Evolutionary conservation across 2,888 invertebrate species (phyloP).

Genomic region (Smittia sp.): DNA sequence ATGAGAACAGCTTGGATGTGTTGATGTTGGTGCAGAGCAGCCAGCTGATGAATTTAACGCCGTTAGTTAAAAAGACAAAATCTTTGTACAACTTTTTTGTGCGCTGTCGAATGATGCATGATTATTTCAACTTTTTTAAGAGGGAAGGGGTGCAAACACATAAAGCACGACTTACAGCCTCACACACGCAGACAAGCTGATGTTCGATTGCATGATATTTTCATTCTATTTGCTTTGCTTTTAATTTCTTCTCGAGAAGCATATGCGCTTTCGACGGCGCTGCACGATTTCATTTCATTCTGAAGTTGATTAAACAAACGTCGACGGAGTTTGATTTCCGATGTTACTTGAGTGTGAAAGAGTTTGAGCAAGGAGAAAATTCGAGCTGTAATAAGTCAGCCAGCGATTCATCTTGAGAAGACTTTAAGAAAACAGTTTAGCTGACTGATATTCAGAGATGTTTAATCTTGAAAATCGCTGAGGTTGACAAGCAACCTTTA

Average conservation of each 20-base stretch:
- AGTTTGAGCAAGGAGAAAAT: no score
- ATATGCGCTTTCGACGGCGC: background rate
- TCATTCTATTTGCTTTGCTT: slow-evolving; percentile 40
- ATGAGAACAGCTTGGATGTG: background rate
- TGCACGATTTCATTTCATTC: no score
- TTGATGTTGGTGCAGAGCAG: background rate
- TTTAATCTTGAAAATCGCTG: no score
- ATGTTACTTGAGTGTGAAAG: no score
- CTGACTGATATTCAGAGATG: no score
- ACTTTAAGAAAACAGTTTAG: no score
- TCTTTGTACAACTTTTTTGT: slow-evolving; percentile 34
- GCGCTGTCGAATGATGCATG: slow-evolving; percentile 26
- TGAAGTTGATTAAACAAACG: no score
- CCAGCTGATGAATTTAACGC: slow-evolving; percentile 41
- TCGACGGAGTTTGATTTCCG: no score
- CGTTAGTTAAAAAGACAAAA: slow-evolving; percentile 39
- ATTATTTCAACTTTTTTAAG: slow-evolving; percentile 11
- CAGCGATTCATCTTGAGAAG: no score
- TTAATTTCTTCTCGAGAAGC: slow-evolving; percentile 32
- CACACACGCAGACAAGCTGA: slow-evolving; percentile 6
- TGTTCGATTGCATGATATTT: slow-evolving; percentile 34
- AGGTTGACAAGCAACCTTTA: no score
- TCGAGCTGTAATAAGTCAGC: no score
- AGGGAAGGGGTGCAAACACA: slow-evolving; percentile 25
- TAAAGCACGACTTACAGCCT: slow-evolving; percentile 30